Conservation (phyloP, 53 echinoderm and acorn worm species). For the Temnopleurus reevesii region DNA sequence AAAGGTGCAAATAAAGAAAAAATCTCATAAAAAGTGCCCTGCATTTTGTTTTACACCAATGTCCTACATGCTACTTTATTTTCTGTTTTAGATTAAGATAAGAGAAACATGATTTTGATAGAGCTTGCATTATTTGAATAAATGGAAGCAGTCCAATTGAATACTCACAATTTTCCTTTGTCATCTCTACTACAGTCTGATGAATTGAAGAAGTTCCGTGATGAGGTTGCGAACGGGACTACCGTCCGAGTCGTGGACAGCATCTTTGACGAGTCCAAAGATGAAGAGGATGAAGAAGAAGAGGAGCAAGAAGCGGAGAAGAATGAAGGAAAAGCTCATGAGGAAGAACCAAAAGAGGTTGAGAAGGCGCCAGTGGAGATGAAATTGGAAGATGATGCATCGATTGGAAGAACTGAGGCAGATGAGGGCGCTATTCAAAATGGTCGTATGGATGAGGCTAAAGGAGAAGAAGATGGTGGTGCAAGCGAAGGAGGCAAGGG, state of each 20-base stretch:
- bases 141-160: too few species aligned
- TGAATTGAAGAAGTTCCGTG: conserved; percentile 55
- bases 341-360: background rate
- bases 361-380: background rate
- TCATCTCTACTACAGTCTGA: background rate
- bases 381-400: background rate
- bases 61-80: too few species aligned
- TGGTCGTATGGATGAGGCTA: background rate
- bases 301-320: background rate
- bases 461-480: background rate
- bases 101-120: too few species aligned
- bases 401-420: background rate
- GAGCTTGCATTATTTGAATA: too few species aligned
- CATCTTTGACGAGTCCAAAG: background rate
- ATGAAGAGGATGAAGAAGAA: background rate
- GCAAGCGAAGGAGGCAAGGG: background rate
- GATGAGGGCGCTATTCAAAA: background rate
- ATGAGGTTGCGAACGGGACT: conserved; percentile 38
- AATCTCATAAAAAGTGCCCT: too few species aligned
- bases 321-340: background rate
- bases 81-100: too few species aligned
- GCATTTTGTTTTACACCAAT: too few species aligned
- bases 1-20: too few species aligned
- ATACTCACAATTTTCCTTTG: background rate
- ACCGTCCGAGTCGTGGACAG: conserved; percentile 21